These are phyloP conservation scores for Amiota communis DNA, from an alignment of 2,888 invertebrate genomes.

Conservation along the genomic window DNA sequence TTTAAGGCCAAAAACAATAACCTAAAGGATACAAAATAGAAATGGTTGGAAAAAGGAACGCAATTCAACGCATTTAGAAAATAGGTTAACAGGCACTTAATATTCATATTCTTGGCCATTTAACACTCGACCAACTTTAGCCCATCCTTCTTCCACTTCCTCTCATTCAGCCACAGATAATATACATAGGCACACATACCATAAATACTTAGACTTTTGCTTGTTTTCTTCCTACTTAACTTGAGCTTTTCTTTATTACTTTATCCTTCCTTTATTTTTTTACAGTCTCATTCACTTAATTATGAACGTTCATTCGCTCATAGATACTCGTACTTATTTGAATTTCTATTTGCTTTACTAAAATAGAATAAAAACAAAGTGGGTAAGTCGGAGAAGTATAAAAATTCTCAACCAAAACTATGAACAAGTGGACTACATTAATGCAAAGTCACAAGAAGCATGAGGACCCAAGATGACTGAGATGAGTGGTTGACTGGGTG, in stretches of 20 bases:
- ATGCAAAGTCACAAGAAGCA: too few species aligned
- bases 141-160: too few species aligned
- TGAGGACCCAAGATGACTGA: too few species aligned
- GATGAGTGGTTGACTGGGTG: neutral
- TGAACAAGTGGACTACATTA: neutral
- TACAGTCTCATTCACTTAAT: neutral
- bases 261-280: neutral
- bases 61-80: slow-evolving; percentile 53
- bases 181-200: neutral
- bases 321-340: slow-evolving; percentile 22
- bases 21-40: neutral
- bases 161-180: too few species aligned
- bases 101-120: slow-evolving; percentile 52
- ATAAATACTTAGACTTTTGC: too few species aligned
- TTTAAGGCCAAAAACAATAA: neutral
- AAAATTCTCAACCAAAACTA: slow-evolving; percentile 6
- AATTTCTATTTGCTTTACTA: slow-evolving; percentile 22
- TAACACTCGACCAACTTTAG: neutral
- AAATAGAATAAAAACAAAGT: neutral
- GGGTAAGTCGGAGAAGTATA: neutral
- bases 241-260: too few species aligned
- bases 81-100: slow-evolving; percentile 62
- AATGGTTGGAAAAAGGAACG: neutral
- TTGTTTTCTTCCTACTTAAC: too few species aligned
- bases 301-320: neutral